Base-by-base conservation (phyloP, 2,888 invertebrate genomes). In the Hipparchia sbordonii region DNA sequence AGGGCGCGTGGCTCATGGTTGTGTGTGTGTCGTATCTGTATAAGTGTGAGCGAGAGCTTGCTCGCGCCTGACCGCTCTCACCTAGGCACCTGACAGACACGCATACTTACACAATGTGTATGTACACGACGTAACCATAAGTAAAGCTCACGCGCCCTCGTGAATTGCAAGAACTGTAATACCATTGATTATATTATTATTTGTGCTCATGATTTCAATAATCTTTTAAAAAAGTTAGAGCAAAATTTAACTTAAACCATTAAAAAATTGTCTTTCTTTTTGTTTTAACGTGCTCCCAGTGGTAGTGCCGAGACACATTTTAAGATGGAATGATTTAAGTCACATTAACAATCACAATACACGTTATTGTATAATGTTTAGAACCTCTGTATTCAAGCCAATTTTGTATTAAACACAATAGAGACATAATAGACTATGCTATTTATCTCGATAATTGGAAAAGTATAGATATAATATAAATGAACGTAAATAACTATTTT, bases 311-410 rank as follows among this genome's bases (percentile, higher is more conserved):
- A 46, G 6, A 6, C 46, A 46, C 6, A 46, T 46, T 46, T 56
- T 56, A 13, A 13, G 23, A 23, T 57, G 57, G 57, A 57, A 57
- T 57, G 57, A 57, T 57, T 23, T 57, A 57, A 57, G 57, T 57
- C 7, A 39, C 39, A 23, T 57, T 23, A 57, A 57, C 57, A 57
- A 57, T 13, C 57, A 13, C n/a, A n/a, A n/a, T n/a, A n/a, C 23
- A 2, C 8, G 13, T 23, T 56, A 56, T 23, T n/a, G 13, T 56
- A 13, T 56, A 56, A 8, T n/a, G 13, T 56, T 7, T 13, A 7
- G 13, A 13, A 56, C 6, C 56, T n/a, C n/a, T 8, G 23, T 57
- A 13, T 23, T 6, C 23, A 57, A 2, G 57, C 2, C 13, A 57
- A 57, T 57, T 57, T 56, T 54, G 39, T 5, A 39, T 5, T n/a